Evolutionary conservation across 2,113 vertebrate species (phyloP).

Genomic region (Lanius ludovicianus): DNA sequence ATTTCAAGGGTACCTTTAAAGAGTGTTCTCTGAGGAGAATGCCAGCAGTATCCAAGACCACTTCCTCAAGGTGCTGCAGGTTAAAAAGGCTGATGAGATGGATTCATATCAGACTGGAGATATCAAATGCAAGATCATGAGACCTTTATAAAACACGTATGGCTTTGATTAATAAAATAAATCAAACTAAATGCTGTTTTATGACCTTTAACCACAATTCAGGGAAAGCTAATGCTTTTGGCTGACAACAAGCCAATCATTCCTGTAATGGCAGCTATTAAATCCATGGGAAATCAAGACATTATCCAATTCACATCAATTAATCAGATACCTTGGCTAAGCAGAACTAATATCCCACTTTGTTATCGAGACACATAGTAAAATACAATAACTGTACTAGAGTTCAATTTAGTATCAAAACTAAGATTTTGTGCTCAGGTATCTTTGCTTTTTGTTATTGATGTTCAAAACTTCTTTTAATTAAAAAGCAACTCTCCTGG

Average conservation of each 20-base stretch:
- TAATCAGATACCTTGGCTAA: conserved; percentile 48
- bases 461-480: not conserved
- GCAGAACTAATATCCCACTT: conserved; percentile 16
- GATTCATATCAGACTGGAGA: not conserved
- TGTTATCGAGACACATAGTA: not conserved
- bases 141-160: conserved; percentile 39
- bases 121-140: conserved; percentile 13
- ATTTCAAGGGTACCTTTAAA: not conserved
- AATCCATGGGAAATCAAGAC: conserved; percentile 29
- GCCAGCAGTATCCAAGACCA: not conserved
- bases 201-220: conserved; percentile 43
- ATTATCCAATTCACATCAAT: conserved; percentile 50
- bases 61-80: not conserved
- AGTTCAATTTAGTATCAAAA: not conserved
- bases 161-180: conserved; percentile 59
- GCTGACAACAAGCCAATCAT: conserved; percentile 48
- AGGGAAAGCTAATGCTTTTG: conserved; percentile 33
- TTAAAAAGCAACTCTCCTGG: not conserved
- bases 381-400: conserved; percentile 6
- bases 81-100: not conserved
- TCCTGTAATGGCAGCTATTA: conserved; percentile 45
- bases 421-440: not conserved
- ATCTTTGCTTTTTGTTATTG: not conserved
- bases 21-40: not conserved
- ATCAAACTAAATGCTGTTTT: conserved; percentile 61